Base-by-base conservation (phyloP, 2,113 vertebrate species). In the Arothron firmamentum region DNA sequence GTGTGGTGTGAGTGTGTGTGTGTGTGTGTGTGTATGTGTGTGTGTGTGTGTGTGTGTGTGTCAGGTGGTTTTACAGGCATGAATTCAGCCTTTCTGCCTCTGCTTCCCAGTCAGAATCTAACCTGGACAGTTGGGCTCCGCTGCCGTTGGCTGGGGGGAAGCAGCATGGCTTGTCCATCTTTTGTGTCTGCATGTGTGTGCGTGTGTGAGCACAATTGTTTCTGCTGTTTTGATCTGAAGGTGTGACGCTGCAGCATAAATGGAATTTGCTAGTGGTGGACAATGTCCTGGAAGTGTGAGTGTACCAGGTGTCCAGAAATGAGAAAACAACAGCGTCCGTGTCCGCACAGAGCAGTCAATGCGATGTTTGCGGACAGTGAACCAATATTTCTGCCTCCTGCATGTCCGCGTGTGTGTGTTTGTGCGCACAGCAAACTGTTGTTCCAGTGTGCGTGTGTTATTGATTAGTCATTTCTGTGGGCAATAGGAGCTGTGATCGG, bases 381-480 rank as follows among this genome's bases (percentile, higher is more conserved):
- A 81, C 79, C 78, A 81, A 83, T 81, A 74, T 67, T 79, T 83
- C 67, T n/a, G 58, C 47, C 69, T 65, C 50, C 57, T 52, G 21
- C 41, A 49, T 41, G 53, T 61, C 59, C 53, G 59, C 52, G 18
- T 70, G 72, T 77, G 58, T 70, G 62, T 62, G 72, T 54, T 64
- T 45, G 51, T 46, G 67, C 46, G 68, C 47, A 55, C 20, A 38
- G 72, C 58, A 60, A 75, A 61, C 80, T 78, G 72, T 67, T 84
- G 79, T 87, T 87, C 81, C 81, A 74, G 82, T 82, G 78, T 67
- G 78, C 82, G 80, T 75, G 70, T 67, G 74, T 81, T 90, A 91
- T 91, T 79, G 90, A 91, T 90, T 88, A 87, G 83, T 87, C 87
- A 90, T 91, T 86, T 90, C 86, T 89, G 86, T 85, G 79, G 75